A percentile compares a stretch with the other conserved stretches of the same genome.
Conservation (phyloP, 2,888 invertebrate genomes). For the Ditula angustiorana region DNA sequence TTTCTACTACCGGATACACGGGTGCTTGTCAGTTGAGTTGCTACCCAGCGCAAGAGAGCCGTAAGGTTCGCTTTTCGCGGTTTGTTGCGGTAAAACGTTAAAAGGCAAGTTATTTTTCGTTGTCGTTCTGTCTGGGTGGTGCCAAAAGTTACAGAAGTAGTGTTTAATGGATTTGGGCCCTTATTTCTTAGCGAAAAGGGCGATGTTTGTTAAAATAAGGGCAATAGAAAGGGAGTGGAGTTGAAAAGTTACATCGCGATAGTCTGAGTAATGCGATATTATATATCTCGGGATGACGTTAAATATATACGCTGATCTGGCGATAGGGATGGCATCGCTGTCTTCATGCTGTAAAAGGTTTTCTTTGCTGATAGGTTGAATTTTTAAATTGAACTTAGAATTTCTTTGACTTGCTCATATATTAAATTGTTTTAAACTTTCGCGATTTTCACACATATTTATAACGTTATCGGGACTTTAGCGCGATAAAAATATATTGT, state of each 20-base stretch:
- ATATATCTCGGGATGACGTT: conserved; percentile 11
- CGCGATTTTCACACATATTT: too few species aligned
- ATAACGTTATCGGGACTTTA: too few species aligned
- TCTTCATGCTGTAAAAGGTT: neutral
- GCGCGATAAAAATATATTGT: too few species aligned
- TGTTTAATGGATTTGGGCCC: conserved; percentile 16
- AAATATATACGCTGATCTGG: neutral
- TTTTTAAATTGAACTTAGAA: neutral
- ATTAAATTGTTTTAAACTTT: too few species aligned
- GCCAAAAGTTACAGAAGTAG: conserved; percentile 47
- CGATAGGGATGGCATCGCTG: conserved; percentile 25
- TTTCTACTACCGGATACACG: conserved; percentile 43
- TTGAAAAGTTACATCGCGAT: conserved; percentile 42
- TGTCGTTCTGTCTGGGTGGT: conserved; percentile 66
- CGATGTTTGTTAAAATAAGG: conserved; percentile 7
- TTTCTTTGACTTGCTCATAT: too few species aligned
- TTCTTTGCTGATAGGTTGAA: neutral
- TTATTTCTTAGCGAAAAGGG: conserved; percentile 1
- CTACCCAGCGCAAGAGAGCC: neutral
- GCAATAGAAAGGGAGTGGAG: conserved; percentile 21
- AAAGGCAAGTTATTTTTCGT: conserved; percentile 55
- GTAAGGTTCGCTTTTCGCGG: conserved; percentile 45
- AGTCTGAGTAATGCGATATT: neutral
- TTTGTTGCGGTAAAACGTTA: neutral
- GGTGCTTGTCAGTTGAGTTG: conserved; percentile 37